Evolutionary conservation across 2,113 vertebrate genomes (phyloP).

Genomic region (Tiliqua scincoides): DNA sequence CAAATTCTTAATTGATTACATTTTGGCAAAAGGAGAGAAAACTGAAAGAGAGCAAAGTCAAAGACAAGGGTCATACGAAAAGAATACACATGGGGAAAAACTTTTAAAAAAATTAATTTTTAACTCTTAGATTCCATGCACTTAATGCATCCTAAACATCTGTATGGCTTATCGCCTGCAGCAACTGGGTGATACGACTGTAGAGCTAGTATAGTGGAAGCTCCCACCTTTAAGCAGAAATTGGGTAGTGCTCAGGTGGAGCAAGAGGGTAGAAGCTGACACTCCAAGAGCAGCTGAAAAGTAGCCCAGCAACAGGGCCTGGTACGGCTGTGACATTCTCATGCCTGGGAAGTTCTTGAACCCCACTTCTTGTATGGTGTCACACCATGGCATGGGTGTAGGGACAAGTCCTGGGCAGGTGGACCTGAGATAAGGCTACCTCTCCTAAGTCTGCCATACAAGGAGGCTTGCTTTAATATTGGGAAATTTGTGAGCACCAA

Average conservation of each 20-base stretch:
- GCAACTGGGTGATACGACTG: not conserved
- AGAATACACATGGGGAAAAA: not conserved
- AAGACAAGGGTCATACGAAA: not conserved
- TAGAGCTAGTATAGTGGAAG: not conserved
- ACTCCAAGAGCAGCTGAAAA: not conserved
- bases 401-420: not conserved
- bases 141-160: not conserved
- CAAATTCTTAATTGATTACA: no score
- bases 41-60: not conserved
- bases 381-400: not conserved
- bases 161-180: not conserved
- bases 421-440: not conserved
- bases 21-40: not conserved
- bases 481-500: not conserved
- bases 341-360: not conserved
- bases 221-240: not conserved
- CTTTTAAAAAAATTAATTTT: not conserved
- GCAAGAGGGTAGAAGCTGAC: not conserved
- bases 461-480: no score
- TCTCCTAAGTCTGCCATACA: not conserved
- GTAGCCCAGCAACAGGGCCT: not conserved
- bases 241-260: not conserved
- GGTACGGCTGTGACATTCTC: not conserved
- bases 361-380: not conserved
- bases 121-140: not conserved